phyloP scores from a whole-genome alignment of 2,797 vertebrate genomes.

The Sebastes steindachneri region DNA sequence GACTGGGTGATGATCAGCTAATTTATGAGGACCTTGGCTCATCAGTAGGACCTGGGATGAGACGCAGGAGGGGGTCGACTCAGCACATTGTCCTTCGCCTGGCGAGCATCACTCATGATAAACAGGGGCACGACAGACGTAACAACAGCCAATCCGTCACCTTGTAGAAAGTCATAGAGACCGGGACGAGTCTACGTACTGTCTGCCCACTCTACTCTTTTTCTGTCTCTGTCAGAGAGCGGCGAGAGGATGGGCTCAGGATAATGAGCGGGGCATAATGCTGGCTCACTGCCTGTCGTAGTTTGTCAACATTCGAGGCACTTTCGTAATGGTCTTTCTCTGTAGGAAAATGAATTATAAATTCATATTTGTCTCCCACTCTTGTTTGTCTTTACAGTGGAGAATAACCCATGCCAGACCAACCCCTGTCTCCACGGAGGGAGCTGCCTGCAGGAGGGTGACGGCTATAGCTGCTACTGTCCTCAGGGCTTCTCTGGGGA shows the following conservation, averaged over 20 bases:
- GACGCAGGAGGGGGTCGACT: slow-evolving; percentile 9
- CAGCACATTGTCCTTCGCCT: slow-evolving; percentile 55
- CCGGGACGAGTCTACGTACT: not conserved
- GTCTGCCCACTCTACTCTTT: slow-evolving; percentile 4
- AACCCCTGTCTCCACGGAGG: slow-evolving; percentile 95
- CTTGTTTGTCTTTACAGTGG: slow-evolving; percentile 70
- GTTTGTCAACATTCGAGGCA: slow-evolving; percentile 32
- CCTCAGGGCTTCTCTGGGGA: slow-evolving; percentile 92
- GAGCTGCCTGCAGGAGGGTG: slow-evolving; percentile 88
- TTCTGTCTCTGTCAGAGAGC: slow-evolving; percentile 60
- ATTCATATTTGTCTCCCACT: not conserved
- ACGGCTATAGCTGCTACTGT: slow-evolving; percentile 92
- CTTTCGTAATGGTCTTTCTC: slow-evolving; percentile 18
- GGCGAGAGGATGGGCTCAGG: not conserved
- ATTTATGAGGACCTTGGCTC: slow-evolving; percentile 73
- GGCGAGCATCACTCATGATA: slow-evolving; percentile 70
- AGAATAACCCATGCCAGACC: slow-evolving; percentile 88
- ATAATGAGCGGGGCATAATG: slow-evolving; percentile 1
- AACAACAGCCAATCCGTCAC: slow-evolving; percentile 60
- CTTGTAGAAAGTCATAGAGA: slow-evolving; percentile 59
- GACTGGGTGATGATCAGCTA: slow-evolving; percentile 60
- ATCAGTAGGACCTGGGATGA: slow-evolving; percentile 39
- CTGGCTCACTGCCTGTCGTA: not conserved
- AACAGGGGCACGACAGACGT: slow-evolving; percentile 47
- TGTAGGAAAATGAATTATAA: slow-evolving; percentile 26